Evolutionary conservation across 2,113 vertebrate genomes (phyloP).

Genomic region (Periophthalmodon schlosseri): DNA sequence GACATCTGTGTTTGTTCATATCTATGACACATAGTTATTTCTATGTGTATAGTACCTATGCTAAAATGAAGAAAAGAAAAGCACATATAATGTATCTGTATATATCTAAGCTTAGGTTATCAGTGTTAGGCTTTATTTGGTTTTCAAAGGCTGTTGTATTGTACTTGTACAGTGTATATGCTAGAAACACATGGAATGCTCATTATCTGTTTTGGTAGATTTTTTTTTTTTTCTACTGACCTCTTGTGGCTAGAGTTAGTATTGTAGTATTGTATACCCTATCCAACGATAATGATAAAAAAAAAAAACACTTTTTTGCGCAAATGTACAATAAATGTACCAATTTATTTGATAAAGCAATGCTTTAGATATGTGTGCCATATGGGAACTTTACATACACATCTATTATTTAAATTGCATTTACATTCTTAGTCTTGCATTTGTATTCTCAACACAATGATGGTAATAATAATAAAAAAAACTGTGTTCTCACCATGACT

Average conservation of each 20-base stretch:
- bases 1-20: slow-evolving; percentile 63
- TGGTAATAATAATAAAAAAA: slow-evolving; percentile 27
- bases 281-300: background rate
- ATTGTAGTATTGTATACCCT: background rate
- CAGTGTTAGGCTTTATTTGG: background rate
- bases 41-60: slow-evolving; percentile 29
- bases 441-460: background rate
- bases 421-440: background rate
- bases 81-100: background rate
- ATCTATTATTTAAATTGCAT: background rate
- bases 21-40: slow-evolving; percentile 41
- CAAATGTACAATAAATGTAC: too few species aligned
- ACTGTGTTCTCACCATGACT: slow-evolving; percentile 33
- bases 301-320: too few species aligned
- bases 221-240: background rate
- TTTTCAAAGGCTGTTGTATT: background rate
- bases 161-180: background rate
- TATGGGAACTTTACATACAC: background rate
- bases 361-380: background rate
- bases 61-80: background rate
- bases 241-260: background rate
- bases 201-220: background rate
- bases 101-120: background rate
- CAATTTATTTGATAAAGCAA: too few species aligned
- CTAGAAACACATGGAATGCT: background rate